A percentile compares a stretch with the other conserved stretches of the same genome.
These are phyloP conservation scores for Lottia gigantea DNA, from an alignment of 2,888 invertebrate species.

Conservation along the genomic window DNA sequence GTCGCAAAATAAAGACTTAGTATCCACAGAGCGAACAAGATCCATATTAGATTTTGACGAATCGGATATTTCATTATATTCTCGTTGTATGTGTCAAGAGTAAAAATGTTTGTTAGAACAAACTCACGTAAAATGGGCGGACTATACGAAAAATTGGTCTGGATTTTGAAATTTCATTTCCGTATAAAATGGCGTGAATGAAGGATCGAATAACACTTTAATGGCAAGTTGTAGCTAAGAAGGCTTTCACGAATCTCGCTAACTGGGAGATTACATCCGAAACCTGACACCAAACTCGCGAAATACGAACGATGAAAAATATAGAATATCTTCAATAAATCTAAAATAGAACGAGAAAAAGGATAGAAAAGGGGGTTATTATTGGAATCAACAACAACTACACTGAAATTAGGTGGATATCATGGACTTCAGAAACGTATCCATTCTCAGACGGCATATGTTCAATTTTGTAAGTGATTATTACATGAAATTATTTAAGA, in stretches of 20 bases:
- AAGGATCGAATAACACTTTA: constrained; percentile 6
- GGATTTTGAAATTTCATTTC: not conserved
- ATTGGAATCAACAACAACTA: too few species aligned
- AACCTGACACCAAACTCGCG: constrained; percentile 10
- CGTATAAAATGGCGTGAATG: constrained; percentile 3
- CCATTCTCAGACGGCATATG: too few species aligned
- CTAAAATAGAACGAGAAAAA: not conserved
- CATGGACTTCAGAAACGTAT: too few species aligned
- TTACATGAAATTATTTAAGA: too few species aligned
- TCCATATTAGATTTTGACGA: constrained; percentile 7
- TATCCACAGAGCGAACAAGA: not conserved
- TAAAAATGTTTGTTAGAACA: not conserved
- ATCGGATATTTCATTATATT: constrained; percentile 9
- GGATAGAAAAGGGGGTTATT: too few species aligned
- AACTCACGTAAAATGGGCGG: not conserved
- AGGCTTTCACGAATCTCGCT: not conserved
- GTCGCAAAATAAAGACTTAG: not conserved
- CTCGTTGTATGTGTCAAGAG: not conserved
- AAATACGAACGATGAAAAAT: constrained; percentile 3
- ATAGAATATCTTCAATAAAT: constrained; percentile 13
- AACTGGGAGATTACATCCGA: constrained; percentile 7
- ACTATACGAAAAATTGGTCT: not conserved
- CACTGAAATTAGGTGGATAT: too few species aligned
- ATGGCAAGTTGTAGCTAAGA: constrained; percentile 4
- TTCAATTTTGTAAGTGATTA: too few species aligned